Percentiles rank a stretch among this genome's conserved stretches.
These are phyloP conservation scores for Plumapathes pennacea DNA, from an alignment of 92 coral and sea anemone species.

Conservation along the genomic window DNA sequence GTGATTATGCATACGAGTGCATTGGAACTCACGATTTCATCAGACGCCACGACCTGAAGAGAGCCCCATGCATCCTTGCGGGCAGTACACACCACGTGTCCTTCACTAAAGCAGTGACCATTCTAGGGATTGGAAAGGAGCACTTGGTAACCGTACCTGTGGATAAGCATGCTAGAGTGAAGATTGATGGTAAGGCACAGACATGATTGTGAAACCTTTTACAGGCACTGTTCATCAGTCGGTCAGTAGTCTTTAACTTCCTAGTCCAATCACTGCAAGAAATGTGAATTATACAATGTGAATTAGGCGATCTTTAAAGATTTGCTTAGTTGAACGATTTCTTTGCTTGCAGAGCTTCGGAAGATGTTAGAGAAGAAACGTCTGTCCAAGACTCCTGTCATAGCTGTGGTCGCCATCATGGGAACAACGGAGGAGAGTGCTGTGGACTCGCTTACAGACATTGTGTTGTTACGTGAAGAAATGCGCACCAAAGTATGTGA, in stretches of 20 bases:
- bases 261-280: no score
- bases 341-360: constrained; percentile 36
- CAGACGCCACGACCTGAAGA: constrained; percentile 50
- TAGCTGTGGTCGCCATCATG: constrained; percentile 68
- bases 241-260: no score
- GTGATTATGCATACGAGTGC: constrained; percentile 49
- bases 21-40: constrained; percentile 56
- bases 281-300: no score
- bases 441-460: constrained; percentile 76
- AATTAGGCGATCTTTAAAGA: no score
- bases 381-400: constrained; percentile 53
- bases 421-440: constrained; percentile 96
- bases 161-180: constrained; percentile 60
- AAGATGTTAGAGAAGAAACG: constrained; percentile 34
- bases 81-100: constrained; percentile 80
- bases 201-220: no score
- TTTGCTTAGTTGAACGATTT: no score
- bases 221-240: no score
- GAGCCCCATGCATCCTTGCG: constrained; percentile 55
- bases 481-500: constrained; percentile 63
- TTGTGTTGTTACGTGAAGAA: constrained; percentile 57
- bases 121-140: constrained; percentile 75
- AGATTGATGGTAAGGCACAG: constrained; percentile 40
- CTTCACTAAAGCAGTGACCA: constrained; percentile 65
- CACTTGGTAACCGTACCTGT: constrained; percentile 56